Percentiles rank a stretch among this genome's conserved stretches.
phyloP scores from a whole-genome alignment of 1,140 invertebrate genomes.

The Laodelphax striatellus region DNA sequence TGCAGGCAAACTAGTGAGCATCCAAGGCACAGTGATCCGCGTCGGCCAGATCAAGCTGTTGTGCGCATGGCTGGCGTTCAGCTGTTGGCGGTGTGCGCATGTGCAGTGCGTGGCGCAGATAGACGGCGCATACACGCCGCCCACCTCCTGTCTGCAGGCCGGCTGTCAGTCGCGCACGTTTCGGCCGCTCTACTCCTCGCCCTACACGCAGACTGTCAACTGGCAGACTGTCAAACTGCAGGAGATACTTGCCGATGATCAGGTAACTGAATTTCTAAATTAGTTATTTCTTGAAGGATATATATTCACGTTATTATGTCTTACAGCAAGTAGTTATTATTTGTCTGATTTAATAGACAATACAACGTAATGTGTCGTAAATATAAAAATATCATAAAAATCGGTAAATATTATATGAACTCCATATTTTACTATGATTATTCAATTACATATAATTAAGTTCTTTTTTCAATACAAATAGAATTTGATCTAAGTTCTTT shows the following conservation, averaged over 20 bases:
- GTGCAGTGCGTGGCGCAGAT: conserved; percentile 46
- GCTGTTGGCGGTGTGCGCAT: conserved; percentile 52
- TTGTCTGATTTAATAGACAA: too few species aligned
- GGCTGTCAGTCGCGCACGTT: conserved; percentile 51
- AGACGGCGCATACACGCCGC: conserved; percentile 45
- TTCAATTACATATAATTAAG: too few species aligned
- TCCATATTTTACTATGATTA: too few species aligned
- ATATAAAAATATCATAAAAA: too few species aligned
- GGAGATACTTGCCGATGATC: conserved; percentile 51
- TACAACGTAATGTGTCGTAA: too few species aligned
- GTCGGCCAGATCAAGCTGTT: conserved; percentile 63
- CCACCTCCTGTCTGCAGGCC: conserved; percentile 38
- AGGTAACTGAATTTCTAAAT: too few species aligned
- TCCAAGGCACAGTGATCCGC: conserved; percentile 77
- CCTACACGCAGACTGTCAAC: conserved; percentile 57
- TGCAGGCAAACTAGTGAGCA: conserved; percentile 66
- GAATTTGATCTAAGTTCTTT: too few species aligned
- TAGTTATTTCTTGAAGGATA: too few species aligned
- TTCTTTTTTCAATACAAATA: too few species aligned
- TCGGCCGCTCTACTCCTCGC: conserved; percentile 49
- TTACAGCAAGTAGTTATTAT: too few species aligned
- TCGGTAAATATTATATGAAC: too few species aligned
- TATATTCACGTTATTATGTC: too few species aligned
- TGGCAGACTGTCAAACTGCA: conserved; percentile 73
- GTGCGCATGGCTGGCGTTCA: conserved; percentile 68